Evolutionary conservation across 2,888 invertebrate genomes (phyloP).

Genomic region (Caenorhabditis afra): DNA sequence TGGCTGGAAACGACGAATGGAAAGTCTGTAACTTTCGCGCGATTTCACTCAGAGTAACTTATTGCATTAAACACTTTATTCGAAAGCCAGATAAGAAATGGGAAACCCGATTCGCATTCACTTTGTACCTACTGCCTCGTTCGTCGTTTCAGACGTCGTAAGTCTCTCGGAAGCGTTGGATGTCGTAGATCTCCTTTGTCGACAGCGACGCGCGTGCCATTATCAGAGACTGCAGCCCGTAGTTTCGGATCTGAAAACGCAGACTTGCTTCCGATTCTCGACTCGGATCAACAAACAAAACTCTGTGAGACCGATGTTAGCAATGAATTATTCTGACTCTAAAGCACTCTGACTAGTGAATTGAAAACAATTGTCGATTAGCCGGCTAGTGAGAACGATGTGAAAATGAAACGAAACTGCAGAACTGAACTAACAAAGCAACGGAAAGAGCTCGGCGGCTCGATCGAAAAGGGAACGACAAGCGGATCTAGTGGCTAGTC

Average conservation of each 20-base stretch:
- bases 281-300: slow-evolving; percentile 24
- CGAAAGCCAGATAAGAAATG: slow-evolving; percentile 42
- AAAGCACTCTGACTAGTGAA: slow-evolving; percentile 12
- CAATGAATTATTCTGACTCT: slow-evolving; percentile 24
- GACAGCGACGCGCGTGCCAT: slow-evolving; percentile 71
- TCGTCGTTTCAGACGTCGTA: slow-evolving; percentile 34
- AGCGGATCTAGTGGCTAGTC: slow-evolving; percentile 1
- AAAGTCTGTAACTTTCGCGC: slow-evolving; percentile 26
- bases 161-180: slow-evolving; percentile 52
- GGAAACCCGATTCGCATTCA: slow-evolving; percentile 35
- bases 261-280: too few species aligned
- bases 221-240: slow-evolving; percentile 68
- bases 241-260: slow-evolving; percentile 61
- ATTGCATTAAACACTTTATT: slow-evolving; percentile 36
- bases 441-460: slow-evolving; percentile 3
- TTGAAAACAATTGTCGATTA: slow-evolving; percentile 7
- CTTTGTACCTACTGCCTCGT: slow-evolving; percentile 14
- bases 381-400: slow-evolving; percentile 5
- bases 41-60: slow-evolving; percentile 7
- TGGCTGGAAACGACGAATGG: slow-evolving; percentile 3
- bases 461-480: slow-evolving; percentile 33
- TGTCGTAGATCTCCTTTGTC: slow-evolving; percentile 60
- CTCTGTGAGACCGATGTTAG: slow-evolving; percentile 13
- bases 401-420: slow-evolving; percentile 5
- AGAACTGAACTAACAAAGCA: slow-evolving; percentile 31